Percentiles rank a stretch among this genome's conserved stretches.
Evolutionary conservation across 2,797 vertebrate genomes (phyloP).

Genomic region (Iguana delicatissima): DNA sequence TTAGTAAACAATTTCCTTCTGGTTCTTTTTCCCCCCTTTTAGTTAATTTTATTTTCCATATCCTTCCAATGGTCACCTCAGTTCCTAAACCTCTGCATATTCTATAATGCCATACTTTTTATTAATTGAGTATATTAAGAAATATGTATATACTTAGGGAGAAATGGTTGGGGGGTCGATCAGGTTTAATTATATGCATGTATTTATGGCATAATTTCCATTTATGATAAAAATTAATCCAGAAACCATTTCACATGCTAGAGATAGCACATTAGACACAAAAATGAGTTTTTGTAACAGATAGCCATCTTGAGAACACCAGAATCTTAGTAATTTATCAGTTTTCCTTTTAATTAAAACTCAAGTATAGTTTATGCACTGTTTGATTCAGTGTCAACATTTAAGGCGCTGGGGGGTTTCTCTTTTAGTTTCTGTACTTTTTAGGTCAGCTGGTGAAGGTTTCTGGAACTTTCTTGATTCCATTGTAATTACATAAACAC

Average conservation of each 20-base stretch:
- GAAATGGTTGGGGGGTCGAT: conserved; percentile 23
- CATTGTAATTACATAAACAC: conserved; percentile 47
- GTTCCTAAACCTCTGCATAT: not conserved
- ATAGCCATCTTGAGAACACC: conserved; percentile 73
- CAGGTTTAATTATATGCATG: conserved; percentile 54
- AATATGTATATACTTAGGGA: conserved; percentile 38
- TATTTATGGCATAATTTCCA: conserved; percentile 69
- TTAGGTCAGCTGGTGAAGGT: conserved; percentile 71
- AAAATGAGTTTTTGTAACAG: conserved; percentile 66
- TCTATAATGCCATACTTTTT: conserved; percentile 35
- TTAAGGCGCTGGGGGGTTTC: conserved; percentile 69
- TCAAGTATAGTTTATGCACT: conserved; percentile 73
- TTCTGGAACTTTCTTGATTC: conserved; percentile 52
- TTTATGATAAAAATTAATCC: conserved; percentile 75
- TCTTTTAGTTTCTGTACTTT: conserved; percentile 66
- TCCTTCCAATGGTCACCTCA: conserved; percentile 45
- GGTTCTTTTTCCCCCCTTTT: conserved; percentile 37
- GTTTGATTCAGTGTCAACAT: conserved; percentile 74
- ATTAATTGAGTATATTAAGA: conserved; percentile 48
- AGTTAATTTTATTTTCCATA: not conserved
- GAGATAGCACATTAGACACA: conserved; percentile 66
- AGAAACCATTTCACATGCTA: conserved; percentile 74
- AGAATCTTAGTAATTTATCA: conserved; percentile 73
- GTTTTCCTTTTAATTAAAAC: conserved; percentile 79
- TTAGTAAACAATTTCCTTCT: conserved; percentile 58